Base-by-base conservation (phyloP, 2,797 vertebrate species). In the Cryptoprocta ferox region DNA sequence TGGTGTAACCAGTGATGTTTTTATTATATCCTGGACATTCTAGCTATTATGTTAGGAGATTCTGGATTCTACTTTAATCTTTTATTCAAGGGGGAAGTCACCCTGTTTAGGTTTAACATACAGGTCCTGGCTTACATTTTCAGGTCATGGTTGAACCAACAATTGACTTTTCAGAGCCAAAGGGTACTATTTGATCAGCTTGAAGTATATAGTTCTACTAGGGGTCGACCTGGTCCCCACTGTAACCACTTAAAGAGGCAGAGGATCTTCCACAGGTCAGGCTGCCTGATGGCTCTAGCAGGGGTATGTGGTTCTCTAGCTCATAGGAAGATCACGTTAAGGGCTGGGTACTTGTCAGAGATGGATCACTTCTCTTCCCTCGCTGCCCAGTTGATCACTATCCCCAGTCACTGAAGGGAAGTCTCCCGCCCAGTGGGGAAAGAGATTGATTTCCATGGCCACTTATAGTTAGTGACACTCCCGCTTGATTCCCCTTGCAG, bases 101-200 rank as follows among this genome's bases (percentile, higher is more conserved):
- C 18, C 7, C 28, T 61, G 45, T 65, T 63, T 59, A 65, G 18
- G 3, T 61, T 91, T 63, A 94, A 9, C 48, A 81, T 16, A 24
- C 1, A 63, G 15, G 3, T 79, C 5, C 2, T 79, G 2, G 2
- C 35, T 82, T 86, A 45, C 2, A 61, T 26, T 53, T 53, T 37
- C 3, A 11, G 30, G 8, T 37, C 50, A 0, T 45, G 18, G 5
- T n/a, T 78, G 35, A 45, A 32, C 32, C 8, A 37, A 48, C 18
- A 85, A 28, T 75, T 71, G 76, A 45, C 45, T 65, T 93, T 70
- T 91, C 56, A 92, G 12, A 83, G 6, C 7, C 8, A 93, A 75
- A 92, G 5, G n/a, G 24, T 92, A 6, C 5, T 92, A 63, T 85
- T 35, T 92, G 28, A 7, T 61, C 24, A 79, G 3, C 11, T 35